phyloP scores from a whole-genome alignment of 2,797 vertebrate genomes.

The Myotis vivesi region DNA sequence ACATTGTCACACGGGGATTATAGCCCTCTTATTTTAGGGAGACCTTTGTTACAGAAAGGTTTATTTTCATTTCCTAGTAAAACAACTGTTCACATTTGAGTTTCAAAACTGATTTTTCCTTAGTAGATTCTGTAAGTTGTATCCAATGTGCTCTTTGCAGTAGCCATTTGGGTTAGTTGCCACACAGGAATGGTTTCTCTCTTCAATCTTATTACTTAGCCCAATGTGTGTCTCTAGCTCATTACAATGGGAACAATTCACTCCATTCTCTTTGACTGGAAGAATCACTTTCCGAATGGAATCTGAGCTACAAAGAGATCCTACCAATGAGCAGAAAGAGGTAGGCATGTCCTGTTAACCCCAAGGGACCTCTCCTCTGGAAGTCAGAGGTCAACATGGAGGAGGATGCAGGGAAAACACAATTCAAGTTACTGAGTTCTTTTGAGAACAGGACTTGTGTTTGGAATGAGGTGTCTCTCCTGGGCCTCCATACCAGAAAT shows the following conservation, averaged over 20 bases:
- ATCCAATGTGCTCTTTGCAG: background rate
- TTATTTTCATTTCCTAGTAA: background rate
- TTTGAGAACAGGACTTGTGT: background rate
- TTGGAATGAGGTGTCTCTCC: background rate
- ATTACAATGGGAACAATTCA: background rate
- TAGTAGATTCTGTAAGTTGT: background rate
- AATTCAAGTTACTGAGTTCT: background rate
- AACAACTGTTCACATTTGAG: background rate
- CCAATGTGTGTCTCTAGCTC: background rate
- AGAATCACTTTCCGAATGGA: background rate
- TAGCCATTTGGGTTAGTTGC: background rate
- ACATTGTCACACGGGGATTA: background rate
- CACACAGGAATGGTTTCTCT: background rate
- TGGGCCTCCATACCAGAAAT: background rate
- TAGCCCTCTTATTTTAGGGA: background rate
- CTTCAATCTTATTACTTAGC: background rate
- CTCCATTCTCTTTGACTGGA: background rate
- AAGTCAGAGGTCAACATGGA: background rate
- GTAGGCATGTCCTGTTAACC: background rate
- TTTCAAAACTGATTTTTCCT: background rate
- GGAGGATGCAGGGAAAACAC: background rate
- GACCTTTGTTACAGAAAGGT: background rate
- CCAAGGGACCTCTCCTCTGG: background rate
- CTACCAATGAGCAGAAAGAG: background rate
- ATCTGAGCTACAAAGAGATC: background rate